Conservation (phyloP, 2,888 invertebrate genomes). For the Papilio protenor region DNA sequence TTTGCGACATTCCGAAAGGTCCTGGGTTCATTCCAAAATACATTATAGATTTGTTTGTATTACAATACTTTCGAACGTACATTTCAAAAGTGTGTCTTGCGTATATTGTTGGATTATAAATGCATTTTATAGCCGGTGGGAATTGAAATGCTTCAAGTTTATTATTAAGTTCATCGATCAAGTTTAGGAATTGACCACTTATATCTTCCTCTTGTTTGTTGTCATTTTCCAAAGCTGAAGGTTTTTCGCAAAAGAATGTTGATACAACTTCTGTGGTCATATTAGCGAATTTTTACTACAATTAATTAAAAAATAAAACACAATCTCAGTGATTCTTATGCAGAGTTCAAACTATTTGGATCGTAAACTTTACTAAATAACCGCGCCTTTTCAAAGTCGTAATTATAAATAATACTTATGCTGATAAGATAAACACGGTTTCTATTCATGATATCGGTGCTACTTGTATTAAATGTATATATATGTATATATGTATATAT, state of each 20-base stretch:
- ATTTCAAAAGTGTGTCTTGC: slow-evolving; percentile 90
- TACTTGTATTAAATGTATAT: too few species aligned
- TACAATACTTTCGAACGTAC: slow-evolving; percentile 90
- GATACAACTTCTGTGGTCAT: slow-evolving; percentile 66
- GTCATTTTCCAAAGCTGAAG: slow-evolving; percentile 28
- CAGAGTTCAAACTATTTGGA: not conserved
- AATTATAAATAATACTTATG: not conserved
- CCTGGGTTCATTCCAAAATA: slow-evolving; percentile 98
- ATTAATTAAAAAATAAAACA: not conserved
- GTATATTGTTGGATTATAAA: slow-evolving; percentile 95
- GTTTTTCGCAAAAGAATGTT: slow-evolving; percentile 60
- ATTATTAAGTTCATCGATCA: slow-evolving; percentile 71
- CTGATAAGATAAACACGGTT: not conserved
- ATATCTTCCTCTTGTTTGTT: slow-evolving; percentile 50
- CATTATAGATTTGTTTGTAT: slow-evolving; percentile 87
- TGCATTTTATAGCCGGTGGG: slow-evolving; percentile 84
- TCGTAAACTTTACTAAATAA: not conserved
- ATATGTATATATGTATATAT: not conserved
- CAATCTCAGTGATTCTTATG: not conserved
- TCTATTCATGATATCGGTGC: not conserved
- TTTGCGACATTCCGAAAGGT: slow-evolving; percentile 98
- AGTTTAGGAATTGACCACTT: slow-evolving; percentile 64
- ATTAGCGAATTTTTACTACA: not conserved
- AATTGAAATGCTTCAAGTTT: slow-evolving; percentile 77
- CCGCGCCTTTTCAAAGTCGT: not conserved